A percentile compares a stretch with the other conserved stretches of the same genome.
Conservation (phyloP, 2,797 vertebrate species). For the Rhinichthys osculus region DNA sequence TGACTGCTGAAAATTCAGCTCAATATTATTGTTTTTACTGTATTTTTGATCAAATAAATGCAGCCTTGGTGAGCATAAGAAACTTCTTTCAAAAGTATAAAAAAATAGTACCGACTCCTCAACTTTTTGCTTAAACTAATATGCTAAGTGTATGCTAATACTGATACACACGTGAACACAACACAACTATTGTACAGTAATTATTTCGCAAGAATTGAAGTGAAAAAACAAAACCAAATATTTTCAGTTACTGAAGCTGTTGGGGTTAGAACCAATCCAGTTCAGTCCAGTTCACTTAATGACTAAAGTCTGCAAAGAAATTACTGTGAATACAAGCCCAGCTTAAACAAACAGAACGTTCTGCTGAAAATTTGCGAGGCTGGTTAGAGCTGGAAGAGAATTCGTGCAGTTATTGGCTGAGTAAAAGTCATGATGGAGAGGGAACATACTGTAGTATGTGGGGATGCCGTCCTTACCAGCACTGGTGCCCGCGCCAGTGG, state of each 20-base stretch:
- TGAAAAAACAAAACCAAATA: not conserved
- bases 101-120: not conserved
- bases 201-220: constrained; percentile 22
- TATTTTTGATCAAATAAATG: not conserved
- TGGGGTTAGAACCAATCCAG: constrained; percentile 12
- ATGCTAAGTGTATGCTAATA: not conserved
- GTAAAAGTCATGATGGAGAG: constrained; percentile 57
- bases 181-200: constrained; percentile 29
- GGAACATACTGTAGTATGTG: constrained; percentile 69
- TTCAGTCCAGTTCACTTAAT: constrained; percentile 39
- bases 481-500: constrained; percentile 98
- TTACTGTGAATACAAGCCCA: constrained; percentile 43
- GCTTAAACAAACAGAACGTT: constrained; percentile 31
- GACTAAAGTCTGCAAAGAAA: constrained; percentile 47
- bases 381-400: constrained; percentile 50
- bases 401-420: constrained; percentile 36
- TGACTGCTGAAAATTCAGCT: not conserved
- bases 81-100: not conserved
- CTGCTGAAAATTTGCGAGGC: constrained; percentile 36
- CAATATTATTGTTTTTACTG: not conserved
- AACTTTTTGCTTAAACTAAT: not conserved
- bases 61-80: not conserved
- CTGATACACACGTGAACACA: not conserved
- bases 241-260: constrained; percentile 13
- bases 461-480: constrained; percentile 90